Evolutionary conservation across 92 coral and sea anemone genomes (phyloP).

Genomic region (Porites divaricata): DNA sequence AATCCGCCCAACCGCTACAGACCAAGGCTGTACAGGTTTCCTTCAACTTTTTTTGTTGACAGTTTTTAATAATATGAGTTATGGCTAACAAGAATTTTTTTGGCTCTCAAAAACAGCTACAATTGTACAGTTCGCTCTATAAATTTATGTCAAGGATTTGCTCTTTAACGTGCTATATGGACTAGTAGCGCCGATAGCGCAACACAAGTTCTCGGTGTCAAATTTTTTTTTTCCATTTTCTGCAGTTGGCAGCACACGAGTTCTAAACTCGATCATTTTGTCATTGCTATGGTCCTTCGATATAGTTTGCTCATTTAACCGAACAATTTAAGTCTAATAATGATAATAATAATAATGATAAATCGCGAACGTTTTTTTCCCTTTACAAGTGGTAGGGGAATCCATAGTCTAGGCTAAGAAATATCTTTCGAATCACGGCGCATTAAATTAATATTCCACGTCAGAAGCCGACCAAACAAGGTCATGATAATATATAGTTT

Average conservation of each 20-base stretch:
- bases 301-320: neutral
- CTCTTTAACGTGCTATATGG: neutral
- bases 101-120: neutral
- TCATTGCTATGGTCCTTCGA: neutral
- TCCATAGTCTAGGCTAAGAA: neutral
- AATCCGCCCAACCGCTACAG: neutral
- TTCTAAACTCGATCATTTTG: neutral
- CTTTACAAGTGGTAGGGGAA: neutral
- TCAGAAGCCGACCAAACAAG: neutral
- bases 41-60: neutral
- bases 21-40: neutral
- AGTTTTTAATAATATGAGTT: neutral
- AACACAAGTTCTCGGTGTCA: neutral
- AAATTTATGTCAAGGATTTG: neutral
- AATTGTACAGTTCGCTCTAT: neutral
- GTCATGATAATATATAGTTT: neutral
- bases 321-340: neutral
- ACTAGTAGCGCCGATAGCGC: neutral
- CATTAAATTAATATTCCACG: conserved; percentile 6
- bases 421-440: neutral
- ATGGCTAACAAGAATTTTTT: neutral
- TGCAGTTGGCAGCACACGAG: neutral
- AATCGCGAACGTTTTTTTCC: neutral
- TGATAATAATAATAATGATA: neutral
- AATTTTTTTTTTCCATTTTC: neutral